A percentile compares a stretch with the other conserved stretches of the same genome.
Conservation (phyloP, 2,888 invertebrate genomes). For the Seladonia tumulorum region DNA sequence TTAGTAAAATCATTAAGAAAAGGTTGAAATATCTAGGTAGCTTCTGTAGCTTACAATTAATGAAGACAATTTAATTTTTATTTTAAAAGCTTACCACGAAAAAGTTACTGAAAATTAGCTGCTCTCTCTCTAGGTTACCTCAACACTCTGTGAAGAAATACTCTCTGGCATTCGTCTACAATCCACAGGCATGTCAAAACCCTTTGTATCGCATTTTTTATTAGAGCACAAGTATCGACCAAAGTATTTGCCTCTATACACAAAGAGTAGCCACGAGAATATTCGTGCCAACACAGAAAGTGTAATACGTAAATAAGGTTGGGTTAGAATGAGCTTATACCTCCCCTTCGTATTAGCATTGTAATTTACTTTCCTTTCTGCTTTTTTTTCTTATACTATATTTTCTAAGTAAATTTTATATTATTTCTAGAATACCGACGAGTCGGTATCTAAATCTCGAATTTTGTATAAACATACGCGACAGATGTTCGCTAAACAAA, state of each 20-base stretch:
- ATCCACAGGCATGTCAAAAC: neutral
- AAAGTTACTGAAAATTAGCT: neutral
- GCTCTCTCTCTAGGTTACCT: neutral
- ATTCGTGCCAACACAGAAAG: neutral
- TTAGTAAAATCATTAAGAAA: too few species aligned
- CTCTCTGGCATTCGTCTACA: neutral
- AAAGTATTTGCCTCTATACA: neutral
- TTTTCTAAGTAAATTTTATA: neutral
- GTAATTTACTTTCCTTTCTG: neutral
- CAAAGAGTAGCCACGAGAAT: neutral
- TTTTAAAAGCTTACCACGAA: neutral
- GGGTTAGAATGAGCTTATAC: neutral
- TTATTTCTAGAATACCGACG: neutral
- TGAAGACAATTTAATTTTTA: too few species aligned
- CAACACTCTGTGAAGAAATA: neutral
- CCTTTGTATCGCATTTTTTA: conserved; percentile 7
- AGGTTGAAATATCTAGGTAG: too few species aligned
- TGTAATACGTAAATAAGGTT: conserved; percentile 1
- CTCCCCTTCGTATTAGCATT: neutral
- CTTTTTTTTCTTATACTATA: neutral
- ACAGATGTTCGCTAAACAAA: neutral
- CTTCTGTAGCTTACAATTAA: too few species aligned
- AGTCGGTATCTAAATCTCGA: neutral
- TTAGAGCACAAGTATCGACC: neutral
- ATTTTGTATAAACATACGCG: neutral